phyloP scores from a whole-genome alignment of 2,888 invertebrate genomes.

The Drosophila prolongata region DNA sequence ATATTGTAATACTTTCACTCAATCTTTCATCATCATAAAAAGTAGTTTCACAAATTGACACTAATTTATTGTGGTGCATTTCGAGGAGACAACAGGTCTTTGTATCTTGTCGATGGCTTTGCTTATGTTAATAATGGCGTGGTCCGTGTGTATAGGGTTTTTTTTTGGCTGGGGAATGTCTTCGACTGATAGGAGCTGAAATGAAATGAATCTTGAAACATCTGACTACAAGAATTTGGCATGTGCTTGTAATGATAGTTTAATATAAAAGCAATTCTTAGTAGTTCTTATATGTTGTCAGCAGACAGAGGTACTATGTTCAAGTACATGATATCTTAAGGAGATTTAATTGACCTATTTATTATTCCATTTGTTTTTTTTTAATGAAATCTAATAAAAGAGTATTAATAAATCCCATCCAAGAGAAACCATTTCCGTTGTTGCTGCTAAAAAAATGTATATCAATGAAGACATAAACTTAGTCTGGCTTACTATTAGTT shows the following conservation, averaged over 20 bases:
- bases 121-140: constrained; percentile 35
- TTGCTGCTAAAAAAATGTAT: not conserved
- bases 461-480: constrained; percentile 5
- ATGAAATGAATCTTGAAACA: constrained; percentile 23
- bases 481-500: constrained; percentile 2
- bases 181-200: constrained; percentile 29
- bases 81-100: constrained; percentile 27
- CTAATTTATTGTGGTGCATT: constrained; percentile 4
- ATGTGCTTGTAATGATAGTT: not conserved
- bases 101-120: constrained; percentile 13
- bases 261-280: not conserved
- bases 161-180: constrained; percentile 29
- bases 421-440: no score
- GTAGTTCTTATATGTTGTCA: not conserved
- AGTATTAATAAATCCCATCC: no score
- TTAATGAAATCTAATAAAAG: no score
- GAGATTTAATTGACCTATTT: no score
- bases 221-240: not conserved
- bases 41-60: no score
- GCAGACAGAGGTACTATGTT: no score
- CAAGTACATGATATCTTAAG: no score
- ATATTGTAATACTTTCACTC: no score
- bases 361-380: no score
- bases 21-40: no score
- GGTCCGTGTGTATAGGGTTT: constrained; percentile 18